Evolutionary conservation across 2,888 invertebrate genomes (phyloP).

Genomic region (Lordiphosa fenestrarum): DNA sequence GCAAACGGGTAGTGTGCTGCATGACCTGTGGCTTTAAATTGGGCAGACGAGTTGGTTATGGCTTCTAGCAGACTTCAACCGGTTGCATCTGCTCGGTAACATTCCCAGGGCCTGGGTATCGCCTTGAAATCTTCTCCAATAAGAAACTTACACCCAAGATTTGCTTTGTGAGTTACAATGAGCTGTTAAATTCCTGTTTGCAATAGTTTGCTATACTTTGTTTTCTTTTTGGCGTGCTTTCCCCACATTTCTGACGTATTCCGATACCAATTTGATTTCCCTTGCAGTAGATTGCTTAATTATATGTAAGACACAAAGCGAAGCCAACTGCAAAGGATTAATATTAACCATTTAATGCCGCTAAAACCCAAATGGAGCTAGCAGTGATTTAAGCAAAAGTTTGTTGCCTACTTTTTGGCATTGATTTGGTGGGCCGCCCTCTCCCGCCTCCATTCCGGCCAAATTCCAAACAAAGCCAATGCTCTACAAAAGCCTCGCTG

Average conservation of each 20-base stretch:
- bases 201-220: too few species aligned
- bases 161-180: too few species aligned
- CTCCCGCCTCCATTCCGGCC: slow-evolving; percentile 6
- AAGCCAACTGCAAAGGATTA: slow-evolving; percentile 48
- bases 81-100: too few species aligned
- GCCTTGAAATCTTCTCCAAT: too few species aligned
- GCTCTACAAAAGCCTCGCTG: slow-evolving; percentile 51
- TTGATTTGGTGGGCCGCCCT: slow-evolving; percentile 24
- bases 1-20: too few species aligned
- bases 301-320: slow-evolving; percentile 23
- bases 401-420: slow-evolving; percentile 40
- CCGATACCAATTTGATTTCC: slow-evolving; percentile 5
- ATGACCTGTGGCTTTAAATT: too few species aligned
- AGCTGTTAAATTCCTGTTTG: too few species aligned
- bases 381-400: slow-evolving; percentile 41
- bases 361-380: slow-evolving; percentile 23
- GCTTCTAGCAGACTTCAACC: too few species aligned
- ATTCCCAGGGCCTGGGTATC: too few species aligned
- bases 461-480: slow-evolving; percentile 69
- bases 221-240: neutral
- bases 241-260: slow-evolving; percentile 8
- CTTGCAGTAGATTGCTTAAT: slow-evolving; percentile 39
- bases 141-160: too few species aligned
- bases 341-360: slow-evolving; percentile 44
- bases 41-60: too few species aligned